A percentile compares a stretch with the other conserved stretches of the same genome.
phyloP scores from a whole-genome alignment of 2,888 invertebrate genomes.

The Dasysyrphus albostriatus region DNA sequence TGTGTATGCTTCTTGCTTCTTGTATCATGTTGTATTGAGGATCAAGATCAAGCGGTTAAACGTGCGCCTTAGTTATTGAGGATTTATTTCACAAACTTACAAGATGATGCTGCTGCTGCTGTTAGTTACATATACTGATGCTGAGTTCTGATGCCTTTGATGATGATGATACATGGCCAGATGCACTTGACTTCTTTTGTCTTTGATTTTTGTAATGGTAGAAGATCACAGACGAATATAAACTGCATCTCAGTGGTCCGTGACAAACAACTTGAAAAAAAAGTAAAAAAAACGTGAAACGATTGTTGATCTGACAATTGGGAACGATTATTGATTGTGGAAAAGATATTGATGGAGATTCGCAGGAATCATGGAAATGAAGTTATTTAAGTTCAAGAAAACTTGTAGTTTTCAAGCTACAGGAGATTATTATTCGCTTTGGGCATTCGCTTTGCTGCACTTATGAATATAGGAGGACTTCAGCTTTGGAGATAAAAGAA shows the following conservation, averaged over 20 bases:
- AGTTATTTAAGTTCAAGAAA: neutral
- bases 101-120: constrained; percentile 29
- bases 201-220: constrained; percentile 58
- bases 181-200: constrained; percentile 73
- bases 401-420: neutral
- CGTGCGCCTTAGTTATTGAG: constrained; percentile 66
- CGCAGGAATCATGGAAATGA: neutral
- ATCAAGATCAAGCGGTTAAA: constrained; percentile 72
- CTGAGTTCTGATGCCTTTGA: constrained; percentile 12
- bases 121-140: constrained; percentile 28
- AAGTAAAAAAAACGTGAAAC: constrained; percentile 55
- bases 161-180: constrained; percentile 53
- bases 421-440: neutral
- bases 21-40: constrained; percentile 54
- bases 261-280: constrained; percentile 46
- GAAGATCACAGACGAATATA: constrained; percentile 12
- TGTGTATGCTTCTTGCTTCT: constrained; percentile 29
- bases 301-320: constrained; percentile 52
- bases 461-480: too few relatives aligned
- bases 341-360: constrained; percentile 2
- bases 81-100: constrained; percentile 65
- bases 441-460: too few relatives aligned
- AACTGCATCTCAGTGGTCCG: constrained; percentile 40
- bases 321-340: constrained; percentile 28
- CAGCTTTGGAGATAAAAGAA: too few relatives aligned